A percentile compares a stretch with the other conserved stretches of the same genome.
phyloP scores from a whole-genome alignment of 2,113 vertebrate species.

The Tapirus terrestris region DNA sequence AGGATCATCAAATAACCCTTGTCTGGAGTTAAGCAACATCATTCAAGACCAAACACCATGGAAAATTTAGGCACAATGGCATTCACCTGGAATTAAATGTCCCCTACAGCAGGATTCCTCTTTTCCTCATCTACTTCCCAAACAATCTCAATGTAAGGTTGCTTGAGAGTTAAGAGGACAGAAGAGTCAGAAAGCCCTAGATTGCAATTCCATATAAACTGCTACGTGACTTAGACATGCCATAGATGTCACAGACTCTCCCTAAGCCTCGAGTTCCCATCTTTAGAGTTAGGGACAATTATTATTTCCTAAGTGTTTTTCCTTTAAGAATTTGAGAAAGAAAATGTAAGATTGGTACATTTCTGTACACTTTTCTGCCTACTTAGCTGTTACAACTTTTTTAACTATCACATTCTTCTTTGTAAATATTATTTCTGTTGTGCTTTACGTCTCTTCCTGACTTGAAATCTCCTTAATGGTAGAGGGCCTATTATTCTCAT shows the following conservation, averaged over 20 bases:
- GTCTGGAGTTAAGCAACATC: not conserved
- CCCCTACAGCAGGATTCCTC: not conserved
- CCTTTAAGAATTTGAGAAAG: conserved; percentile 9
- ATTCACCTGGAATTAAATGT: not conserved
- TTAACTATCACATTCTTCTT: not conserved
- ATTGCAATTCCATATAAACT: not conserved
- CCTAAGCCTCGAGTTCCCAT: not conserved
- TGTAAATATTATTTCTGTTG: not conserved
- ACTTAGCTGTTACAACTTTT: not conserved
- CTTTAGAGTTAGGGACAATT: not conserved
- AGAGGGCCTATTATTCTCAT: not conserved
- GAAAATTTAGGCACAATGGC: not conserved
- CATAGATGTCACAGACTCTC: not conserved
- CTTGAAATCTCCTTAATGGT: not conserved
- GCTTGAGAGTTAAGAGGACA: not conserved
- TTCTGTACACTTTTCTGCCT: not conserved
- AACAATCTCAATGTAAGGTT: not conserved
- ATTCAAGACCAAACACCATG: not conserved
- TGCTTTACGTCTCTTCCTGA: not conserved
- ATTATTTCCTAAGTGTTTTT: not conserved
- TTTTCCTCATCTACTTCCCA: not conserved
- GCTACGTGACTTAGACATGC: not conserved
- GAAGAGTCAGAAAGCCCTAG: not conserved
- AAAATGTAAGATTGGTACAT: not conserved
- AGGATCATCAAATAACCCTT: not conserved